phyloP scores from a whole-genome alignment of 2,113 vertebrate genomes.

The Athene noctua region DNA sequence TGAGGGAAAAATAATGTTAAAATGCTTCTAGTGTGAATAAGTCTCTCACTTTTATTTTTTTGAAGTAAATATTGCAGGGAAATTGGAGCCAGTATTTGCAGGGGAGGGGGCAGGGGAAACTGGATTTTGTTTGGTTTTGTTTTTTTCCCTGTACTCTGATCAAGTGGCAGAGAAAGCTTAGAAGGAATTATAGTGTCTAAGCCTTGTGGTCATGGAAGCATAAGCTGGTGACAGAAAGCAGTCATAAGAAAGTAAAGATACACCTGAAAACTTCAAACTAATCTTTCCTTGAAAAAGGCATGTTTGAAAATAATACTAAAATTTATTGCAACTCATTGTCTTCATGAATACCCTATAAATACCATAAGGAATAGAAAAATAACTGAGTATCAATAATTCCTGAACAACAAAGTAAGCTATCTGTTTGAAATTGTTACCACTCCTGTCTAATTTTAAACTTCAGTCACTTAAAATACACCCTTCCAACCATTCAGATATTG shows the following conservation, averaged over 20 bases:
- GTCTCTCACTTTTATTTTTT: fast-evolving
- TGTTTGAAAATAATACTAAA: not conserved
- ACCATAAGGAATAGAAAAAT: not conserved
- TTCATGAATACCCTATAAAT: not conserved
- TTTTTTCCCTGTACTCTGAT: not conserved
- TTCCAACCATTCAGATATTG: not conserved
- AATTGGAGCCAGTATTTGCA: not conserved
- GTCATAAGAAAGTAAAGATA: not conserved
- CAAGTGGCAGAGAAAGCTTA: not conserved
- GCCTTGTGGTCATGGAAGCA: not conserved
- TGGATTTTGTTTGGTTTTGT: not conserved
- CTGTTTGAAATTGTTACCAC: not conserved
- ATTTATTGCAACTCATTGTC: not conserved
- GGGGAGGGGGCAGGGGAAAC: not conserved
- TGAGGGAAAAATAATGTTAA: not conserved
- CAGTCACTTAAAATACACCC: not conserved
- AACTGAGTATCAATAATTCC: not conserved
- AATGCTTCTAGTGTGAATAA: not conserved
- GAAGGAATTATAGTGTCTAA: not conserved
- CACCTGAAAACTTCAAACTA: not conserved
- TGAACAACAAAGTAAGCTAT: not conserved
- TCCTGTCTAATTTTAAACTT: not conserved
- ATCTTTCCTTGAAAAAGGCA: not conserved
- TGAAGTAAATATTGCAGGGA: not conserved
- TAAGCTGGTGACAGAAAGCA: not conserved